Base-by-base conservation (phyloP, 2,888 invertebrate genomes). In the Clostera curtula region DNA sequence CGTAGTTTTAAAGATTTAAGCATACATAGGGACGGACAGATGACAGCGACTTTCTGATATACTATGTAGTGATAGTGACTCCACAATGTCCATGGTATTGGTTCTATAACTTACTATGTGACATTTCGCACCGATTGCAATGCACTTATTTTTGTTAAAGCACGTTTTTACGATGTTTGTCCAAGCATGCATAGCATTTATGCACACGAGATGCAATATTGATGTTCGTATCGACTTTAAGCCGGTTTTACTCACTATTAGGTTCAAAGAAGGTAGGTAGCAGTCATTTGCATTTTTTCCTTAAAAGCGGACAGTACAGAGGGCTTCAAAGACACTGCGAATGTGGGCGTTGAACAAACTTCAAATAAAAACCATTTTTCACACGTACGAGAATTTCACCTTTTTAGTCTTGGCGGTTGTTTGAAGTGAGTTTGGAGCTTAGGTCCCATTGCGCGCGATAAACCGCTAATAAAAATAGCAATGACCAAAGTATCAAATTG, bases 371-470 rank as follows among this genome's bases (percentile, higher is more conserved):
- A 66, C 34, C 34, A 49, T 60, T 63, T 69, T 71, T 58, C 73
- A 64, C 73, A 72, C 60, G 62, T 60, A 29, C 35, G 44, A 61
- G 49, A 57, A 59, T 63, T 65, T 61, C 63, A 53, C 61, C 50
- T 49, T 56, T 50, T 46, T 40, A 40, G 41, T 57, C 47, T 46
- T 36, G 40, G 32, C 34, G 36, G 29, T 24, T 50, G 37, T 46
- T 44, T 55, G 49, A 30, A 37, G 27, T 34, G 30, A n/a, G 29
- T n/a, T n/a, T 19, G 23, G 13, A 30, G 47, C 10, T 19, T 12
- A 12, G 41, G 44, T 44, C 33, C 14, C 24, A 22, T 4, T 28
- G 50, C 6, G 8, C 34, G 49, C 40, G 27, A 18, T 3, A 3
- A 22, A 1, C 20, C 7, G 5, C 5, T 20, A n/a, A 25, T 4